Conservation (phyloP, 2,888 invertebrate species). For the Acanthoscelides obtectus region DNA sequence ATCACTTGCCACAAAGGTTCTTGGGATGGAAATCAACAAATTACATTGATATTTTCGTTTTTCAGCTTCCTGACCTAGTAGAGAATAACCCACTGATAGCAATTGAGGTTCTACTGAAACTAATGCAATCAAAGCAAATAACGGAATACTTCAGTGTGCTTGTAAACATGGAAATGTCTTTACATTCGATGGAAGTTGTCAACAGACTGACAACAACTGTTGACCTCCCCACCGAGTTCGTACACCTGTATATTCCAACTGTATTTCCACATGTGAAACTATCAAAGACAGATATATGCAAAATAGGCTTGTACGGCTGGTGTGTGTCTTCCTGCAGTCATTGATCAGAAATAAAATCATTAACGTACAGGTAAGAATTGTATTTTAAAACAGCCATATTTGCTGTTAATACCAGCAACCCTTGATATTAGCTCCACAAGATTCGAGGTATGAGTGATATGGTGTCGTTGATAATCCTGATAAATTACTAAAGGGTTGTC, state of each 20-base stretch:
- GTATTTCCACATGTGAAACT: slow-evolving; percentile 95
- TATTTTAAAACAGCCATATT: not conserved
- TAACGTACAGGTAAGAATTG: slow-evolving; percentile 79
- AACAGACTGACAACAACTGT: slow-evolving; percentile 90
- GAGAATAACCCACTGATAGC: slow-evolving; percentile 97
- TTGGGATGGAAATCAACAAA: too few species aligned
- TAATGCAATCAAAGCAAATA: slow-evolving; percentile 91
- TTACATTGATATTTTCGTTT: too few species aligned
- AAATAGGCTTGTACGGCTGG: slow-evolving; percentile 88
- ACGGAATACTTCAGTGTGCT: slow-evolving; percentile 95
- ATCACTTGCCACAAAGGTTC: too few species aligned
- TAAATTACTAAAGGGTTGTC: too few species aligned
- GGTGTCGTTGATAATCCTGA: too few species aligned
- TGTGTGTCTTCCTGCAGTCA: slow-evolving; percentile 96
- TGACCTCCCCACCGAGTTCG: slow-evolving; percentile 93
- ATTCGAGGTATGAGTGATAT: too few species aligned
- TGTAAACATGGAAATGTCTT: slow-evolving; percentile 97
- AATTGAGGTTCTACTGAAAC: slow-evolving; percentile 85
- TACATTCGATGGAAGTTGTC: slow-evolving; percentile 99
- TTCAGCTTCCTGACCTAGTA: slow-evolving; percentile 79
- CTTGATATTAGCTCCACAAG: too few species aligned
- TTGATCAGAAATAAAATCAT: slow-evolving; percentile 96
- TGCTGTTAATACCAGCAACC: too few species aligned
- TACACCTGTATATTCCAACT: slow-evolving; percentile 97
- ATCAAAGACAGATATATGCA: slow-evolving; percentile 97